Conservation (phyloP, 2,888 invertebrate genomes). For the Unio delphinus region DNA sequence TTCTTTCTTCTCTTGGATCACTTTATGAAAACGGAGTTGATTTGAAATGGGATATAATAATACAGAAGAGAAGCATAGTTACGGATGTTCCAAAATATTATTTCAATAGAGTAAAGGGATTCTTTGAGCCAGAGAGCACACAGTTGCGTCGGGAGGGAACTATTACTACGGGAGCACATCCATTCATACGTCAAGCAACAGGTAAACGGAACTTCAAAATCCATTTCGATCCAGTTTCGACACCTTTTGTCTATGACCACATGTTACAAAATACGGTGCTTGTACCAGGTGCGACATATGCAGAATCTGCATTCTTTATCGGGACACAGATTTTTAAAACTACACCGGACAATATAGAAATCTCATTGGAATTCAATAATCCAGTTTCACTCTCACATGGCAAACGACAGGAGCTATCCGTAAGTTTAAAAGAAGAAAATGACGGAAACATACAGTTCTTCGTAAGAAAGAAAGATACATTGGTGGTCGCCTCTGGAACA, state of each 20-base stretch:
- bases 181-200: slow-evolving; percentile 9
- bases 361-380: not conserved
- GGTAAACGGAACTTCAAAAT: slow-evolving; percentile 13
- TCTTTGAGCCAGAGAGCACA: slow-evolving; percentile 23
- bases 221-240: slow-evolving; percentile 15
- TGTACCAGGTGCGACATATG: slow-evolving; percentile 40
- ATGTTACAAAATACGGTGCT: slow-evolving; percentile 18
- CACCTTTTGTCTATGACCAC: slow-evolving; percentile 43
- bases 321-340: slow-evolving; percentile 4
- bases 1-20: slow-evolving; percentile 18
- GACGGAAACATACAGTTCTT: not conserved
- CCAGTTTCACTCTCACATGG: not conserved
- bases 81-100: slow-evolving; percentile 38
- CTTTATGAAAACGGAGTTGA: slow-evolving; percentile 30
- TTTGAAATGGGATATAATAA: slow-evolving; percentile 22
- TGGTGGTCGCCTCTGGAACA: too few relatives aligned
- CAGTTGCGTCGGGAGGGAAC: slow-evolving; percentile 15
- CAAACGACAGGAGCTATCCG: not conserved
- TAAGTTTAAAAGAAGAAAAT: too few relatives aligned
- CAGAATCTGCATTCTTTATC: slow-evolving; percentile 34
- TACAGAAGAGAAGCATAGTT: slow-evolving; percentile 11
- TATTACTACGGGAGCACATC: not conserved
- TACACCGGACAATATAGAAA: not conserved
- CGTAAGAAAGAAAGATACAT: not conserved
- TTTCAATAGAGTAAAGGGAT: slow-evolving; percentile 30